Conservation (phyloP, 2,888 invertebrate species). For the Timema podura region DNA sequence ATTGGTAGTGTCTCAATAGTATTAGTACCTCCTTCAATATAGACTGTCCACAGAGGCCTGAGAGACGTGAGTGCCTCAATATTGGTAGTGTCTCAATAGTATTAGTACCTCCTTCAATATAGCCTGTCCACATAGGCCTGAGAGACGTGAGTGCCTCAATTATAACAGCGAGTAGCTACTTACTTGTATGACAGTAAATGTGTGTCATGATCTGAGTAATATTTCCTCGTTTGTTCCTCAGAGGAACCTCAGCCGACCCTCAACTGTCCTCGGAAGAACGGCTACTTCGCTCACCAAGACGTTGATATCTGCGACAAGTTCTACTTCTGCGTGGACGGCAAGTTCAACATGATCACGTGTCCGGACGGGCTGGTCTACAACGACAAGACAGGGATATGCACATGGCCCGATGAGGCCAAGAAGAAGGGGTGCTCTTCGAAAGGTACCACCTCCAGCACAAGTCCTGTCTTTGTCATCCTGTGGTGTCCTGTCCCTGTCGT, state of each 20-base stretch:
- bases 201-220: too few relatives aligned
- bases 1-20: too few relatives aligned
- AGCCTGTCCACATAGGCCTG: slow-evolving; percentile 73
- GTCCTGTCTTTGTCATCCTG: too few relatives aligned
- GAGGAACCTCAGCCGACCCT: slow-evolving; percentile 67
- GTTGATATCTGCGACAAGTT: slow-evolving; percentile 75
- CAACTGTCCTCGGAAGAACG: slow-evolving; percentile 78
- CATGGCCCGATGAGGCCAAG: slow-evolving; percentile 89
- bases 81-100: too few relatives aligned
- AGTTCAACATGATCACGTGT: slow-evolving; percentile 86
- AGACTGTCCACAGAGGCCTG: too few relatives aligned
- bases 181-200: too few relatives aligned
- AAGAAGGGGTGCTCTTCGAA: slow-evolving; percentile 79
- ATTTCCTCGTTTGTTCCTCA: slow-evolving; percentile 39
- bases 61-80: too few relatives aligned
- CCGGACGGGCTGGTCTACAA: slow-evolving; percentile 84
- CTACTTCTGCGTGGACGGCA: slow-evolving; percentile 84
- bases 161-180: too few relatives aligned
- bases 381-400: slow-evolving; percentile 83
- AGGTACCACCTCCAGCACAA: slow-evolving; percentile 46
- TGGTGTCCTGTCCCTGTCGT: too few relatives aligned
- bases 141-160: slow-evolving; percentile 52
- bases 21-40: too few relatives aligned
- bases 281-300: slow-evolving; percentile 83
- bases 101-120: slow-evolving; percentile 83